Evolutionary conservation across 2,113 vertebrate species (phyloP).

Genomic region (Panurus biarmicus): DNA sequence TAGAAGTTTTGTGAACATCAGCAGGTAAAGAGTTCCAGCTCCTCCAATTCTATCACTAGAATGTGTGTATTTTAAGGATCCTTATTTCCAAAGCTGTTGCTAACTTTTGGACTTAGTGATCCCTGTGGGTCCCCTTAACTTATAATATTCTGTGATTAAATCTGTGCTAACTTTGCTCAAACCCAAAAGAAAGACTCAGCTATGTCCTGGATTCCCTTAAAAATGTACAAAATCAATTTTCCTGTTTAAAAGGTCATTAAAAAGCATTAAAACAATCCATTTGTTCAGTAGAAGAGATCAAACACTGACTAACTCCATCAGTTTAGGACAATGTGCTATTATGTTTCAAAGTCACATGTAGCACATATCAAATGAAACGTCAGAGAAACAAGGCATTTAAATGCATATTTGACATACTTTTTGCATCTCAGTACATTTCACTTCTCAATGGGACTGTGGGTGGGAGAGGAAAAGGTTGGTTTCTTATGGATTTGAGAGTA

Average conservation of each 20-base stretch:
- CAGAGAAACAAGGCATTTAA: slow-evolving; percentile 37
- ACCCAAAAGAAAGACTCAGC: neutral
- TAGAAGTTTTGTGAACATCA: neutral
- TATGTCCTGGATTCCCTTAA: neutral
- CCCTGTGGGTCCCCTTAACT: neutral
- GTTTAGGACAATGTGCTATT: slow-evolving; percentile 44
- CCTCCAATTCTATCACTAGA: neutral
- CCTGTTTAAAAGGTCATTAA: neutral
- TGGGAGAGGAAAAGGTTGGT: slow-evolving; percentile 28
- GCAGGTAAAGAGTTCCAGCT: neutral
- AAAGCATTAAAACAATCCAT: slow-evolving; percentile 9
- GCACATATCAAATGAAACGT: slow-evolving; percentile 5
- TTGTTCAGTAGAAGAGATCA: slow-evolving; percentile 34
- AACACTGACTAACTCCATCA: slow-evolving; percentile 10
- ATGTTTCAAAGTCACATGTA: slow-evolving; percentile 52
- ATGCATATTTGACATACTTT: slow-evolving; percentile 63
- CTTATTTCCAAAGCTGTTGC: neutral
- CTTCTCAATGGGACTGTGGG: slow-evolving; percentile 33
- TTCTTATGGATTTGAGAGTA: neutral
- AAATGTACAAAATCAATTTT: neutral
- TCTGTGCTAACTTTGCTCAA: neutral
- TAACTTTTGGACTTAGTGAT: neutral
- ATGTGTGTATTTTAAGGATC: neutral
- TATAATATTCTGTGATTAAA: neutral
- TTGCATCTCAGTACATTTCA: neutral